Evolutionary conservation across 2,797 vertebrate genomes (phyloP), one percentile per base, ranked within the genome.

Genomic region (Hoplostethus mediterraneus): DNA sequence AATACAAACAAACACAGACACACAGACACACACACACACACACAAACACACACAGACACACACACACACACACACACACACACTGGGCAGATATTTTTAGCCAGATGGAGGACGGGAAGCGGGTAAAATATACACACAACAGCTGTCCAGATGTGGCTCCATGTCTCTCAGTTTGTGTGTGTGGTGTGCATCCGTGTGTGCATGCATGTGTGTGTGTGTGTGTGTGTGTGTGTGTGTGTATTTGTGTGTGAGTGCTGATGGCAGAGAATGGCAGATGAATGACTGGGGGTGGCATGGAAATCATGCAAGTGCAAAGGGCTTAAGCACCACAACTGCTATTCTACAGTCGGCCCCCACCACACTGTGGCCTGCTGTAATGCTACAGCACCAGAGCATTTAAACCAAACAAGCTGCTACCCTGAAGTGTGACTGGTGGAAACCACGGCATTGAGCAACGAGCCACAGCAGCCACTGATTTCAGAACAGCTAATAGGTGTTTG

Each of bases 81-180:
- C 14, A 61, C 30, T n/a, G 31, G 31, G 28, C 7, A 13, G 33
- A 74, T 63, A 80, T 71, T 66, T 63, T 62, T 73, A 79, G 61
- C 25, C 36, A 48, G 52, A 42, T 21, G 21, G 21, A 21, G 21
- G 21, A 55, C 52, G 30, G 61, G 73, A 78, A 51, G 30, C 36
- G 13, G 9, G 54, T 64, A 48, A 63, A 65, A 71, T 9, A 30
- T 21, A 61, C 42, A 72, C 47, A 69, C 58, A 77, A 55, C 68
- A 79, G 80, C 71, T 86, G 80, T 33, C 76, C 78, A 81, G 80
- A 85, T 81, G 77, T 61, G 36, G 25, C 44, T 55, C 56, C 67
- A 5, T 52, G 63, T 47, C 55, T 58, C 55, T 59, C n/a, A 52
- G 9, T 61, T 42, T 44, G 40, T 55, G 44, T 31, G 31, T 74